These are phyloP conservation scores for Cyanoderma ruficeps DNA, from an alignment of 2,113 vertebrate species.

Conservation along the genomic window DNA sequence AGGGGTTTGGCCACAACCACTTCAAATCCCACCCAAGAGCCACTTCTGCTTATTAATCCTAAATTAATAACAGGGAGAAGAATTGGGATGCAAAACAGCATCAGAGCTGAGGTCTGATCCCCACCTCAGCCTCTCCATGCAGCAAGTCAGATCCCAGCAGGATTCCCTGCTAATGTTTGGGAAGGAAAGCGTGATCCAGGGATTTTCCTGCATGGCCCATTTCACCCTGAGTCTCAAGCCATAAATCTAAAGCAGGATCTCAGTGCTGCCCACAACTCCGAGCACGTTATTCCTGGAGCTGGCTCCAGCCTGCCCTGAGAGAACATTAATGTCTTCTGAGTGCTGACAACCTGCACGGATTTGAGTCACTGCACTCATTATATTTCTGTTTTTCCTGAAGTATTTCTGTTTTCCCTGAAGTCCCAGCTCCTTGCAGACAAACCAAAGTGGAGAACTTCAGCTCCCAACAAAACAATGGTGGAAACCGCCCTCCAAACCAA, in stretches of 20 bases:
- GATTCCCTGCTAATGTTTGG: neutral
- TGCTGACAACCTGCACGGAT: neutral
- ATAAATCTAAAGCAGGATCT: neutral
- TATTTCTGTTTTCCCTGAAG: neutral
- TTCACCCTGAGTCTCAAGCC: neutral
- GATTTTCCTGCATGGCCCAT: neutral
- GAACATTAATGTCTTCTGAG: neutral
- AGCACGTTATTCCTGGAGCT: neutral
- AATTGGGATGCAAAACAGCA: fast-evolving
- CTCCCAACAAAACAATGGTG: neutral
- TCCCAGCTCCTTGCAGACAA: neutral
- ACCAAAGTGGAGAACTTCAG: neutral
- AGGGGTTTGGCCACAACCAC: neutral
- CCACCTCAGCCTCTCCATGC: neutral
- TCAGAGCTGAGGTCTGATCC: neutral
- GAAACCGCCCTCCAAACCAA: too few species aligned
- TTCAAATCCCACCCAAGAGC: fast-evolving
- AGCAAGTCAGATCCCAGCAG: neutral
- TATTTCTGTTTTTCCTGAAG: neutral
- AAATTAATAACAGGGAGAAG: neutral
- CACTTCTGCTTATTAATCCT: neutral
- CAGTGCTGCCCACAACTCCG: neutral
- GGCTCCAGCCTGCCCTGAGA: neutral
- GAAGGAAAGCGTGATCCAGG: fast-evolving
- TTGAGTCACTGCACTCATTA: neutral